phyloP scores from a whole-genome alignment of 2,888 invertebrate species.

The Microchrysa polita region DNA sequence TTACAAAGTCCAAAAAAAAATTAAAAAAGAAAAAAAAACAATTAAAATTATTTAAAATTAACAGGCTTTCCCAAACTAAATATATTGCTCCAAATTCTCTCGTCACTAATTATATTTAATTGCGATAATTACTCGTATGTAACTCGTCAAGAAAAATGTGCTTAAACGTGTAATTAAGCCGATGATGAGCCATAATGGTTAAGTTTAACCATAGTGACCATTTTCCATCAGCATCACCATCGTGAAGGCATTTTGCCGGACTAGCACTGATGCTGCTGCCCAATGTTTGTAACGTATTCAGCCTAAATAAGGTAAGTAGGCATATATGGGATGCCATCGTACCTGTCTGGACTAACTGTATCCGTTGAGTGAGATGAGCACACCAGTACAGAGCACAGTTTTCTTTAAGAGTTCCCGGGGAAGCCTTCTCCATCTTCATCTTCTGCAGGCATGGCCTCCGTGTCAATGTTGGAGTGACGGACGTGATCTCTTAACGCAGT shows the following conservation, averaged over 20 bases:
- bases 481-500: conserved; percentile 23
- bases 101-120: too few relatives aligned
- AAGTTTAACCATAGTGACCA: background rate
- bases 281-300: too few relatives aligned
- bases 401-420: conserved; percentile 32
- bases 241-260: background rate
- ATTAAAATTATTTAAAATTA: too few relatives aligned
- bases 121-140: background rate
- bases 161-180: background rate
- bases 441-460: too few relatives aligned
- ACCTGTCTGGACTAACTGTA: conserved; percentile 43
- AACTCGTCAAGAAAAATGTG: background rate
- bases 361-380: conserved; percentile 17
- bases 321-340: conserved; percentile 37
- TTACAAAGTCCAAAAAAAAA: too few relatives aligned
- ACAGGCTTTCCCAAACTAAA: too few relatives aligned
- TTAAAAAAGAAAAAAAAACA: too few relatives aligned
- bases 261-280: too few relatives aligned
- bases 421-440: conserved; percentile 11
- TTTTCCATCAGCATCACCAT: conserved; percentile 22
- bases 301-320: conserved; percentile 4
- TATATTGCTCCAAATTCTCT: too few relatives aligned
- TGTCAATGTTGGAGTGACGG: background rate
- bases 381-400: background rate
- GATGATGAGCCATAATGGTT: background rate